Conservation (phyloP, 2,113 vertebrate genomes). For the Bubo scandiacus region DNA sequence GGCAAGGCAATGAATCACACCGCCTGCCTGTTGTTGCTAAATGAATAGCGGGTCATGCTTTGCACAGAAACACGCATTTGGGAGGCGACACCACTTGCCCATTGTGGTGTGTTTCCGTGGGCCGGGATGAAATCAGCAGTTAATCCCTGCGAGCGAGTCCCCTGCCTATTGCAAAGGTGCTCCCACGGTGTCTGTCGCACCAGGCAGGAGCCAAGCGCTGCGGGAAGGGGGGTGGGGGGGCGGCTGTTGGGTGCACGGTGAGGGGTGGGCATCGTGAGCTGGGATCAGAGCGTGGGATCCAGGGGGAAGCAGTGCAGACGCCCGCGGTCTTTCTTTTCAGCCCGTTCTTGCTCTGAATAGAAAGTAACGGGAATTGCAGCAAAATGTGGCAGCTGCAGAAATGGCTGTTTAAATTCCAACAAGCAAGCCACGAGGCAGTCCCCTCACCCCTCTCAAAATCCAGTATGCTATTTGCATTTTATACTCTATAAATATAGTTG, state of each 20-base stretch:
- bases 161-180: too few species aligned
- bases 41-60: neutral
- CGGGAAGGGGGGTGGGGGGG: too few species aligned
- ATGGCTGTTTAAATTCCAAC: neutral
- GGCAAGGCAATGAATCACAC: neutral
- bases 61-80: neutral
- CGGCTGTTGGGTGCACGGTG: too few species aligned
- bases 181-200: accelerated
- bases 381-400: neutral
- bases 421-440: neutral
- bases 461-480: neutral
- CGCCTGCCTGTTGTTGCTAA: neutral
- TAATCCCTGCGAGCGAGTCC: neutral
- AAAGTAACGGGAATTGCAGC: too few species aligned
- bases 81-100: neutral
- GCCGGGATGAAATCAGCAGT: neutral
- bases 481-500: neutral
- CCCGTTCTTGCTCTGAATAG: neutral
- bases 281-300: too few species aligned
- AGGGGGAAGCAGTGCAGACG: neutral
- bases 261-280: neutral
- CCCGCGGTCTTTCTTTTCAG: neutral
- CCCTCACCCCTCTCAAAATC: neutral
- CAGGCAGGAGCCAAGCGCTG: neutral
- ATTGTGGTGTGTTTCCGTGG: neutral